Conservation (phyloP, 2,888 invertebrate genomes). For the Chloroclystis v-ata region DNA sequence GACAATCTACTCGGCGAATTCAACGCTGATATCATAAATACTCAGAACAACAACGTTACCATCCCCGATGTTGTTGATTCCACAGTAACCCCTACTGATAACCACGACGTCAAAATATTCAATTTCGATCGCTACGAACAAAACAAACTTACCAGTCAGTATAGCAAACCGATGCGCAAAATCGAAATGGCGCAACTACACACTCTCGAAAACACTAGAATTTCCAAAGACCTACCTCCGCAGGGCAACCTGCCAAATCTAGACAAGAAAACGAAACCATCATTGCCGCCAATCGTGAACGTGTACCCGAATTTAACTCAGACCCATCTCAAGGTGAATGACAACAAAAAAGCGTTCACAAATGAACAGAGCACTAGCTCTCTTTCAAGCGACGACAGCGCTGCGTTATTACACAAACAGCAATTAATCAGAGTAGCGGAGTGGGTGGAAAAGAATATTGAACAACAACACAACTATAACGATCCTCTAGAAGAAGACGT, state of each 20-base stretch:
- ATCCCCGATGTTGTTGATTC: constrained; percentile 36
- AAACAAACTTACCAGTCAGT: constrained; percentile 57
- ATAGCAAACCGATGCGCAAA: constrained; percentile 58
- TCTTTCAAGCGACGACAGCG: constrained; percentile 73
- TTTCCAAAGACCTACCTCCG: constrained; percentile 69
- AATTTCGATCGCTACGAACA: constrained; percentile 76
- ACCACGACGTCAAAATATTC: constrained; percentile 69
- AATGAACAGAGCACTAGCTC: constrained; percentile 75
- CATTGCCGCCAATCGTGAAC: constrained; percentile 62
- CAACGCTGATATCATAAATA: constrained; percentile 43
- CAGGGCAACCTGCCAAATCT: constrained; percentile 41
- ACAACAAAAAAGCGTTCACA: constrained; percentile 63
- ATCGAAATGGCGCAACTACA: constrained; percentile 71
- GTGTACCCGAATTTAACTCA: constrained; percentile 72
- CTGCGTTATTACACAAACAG: constrained; percentile 78
- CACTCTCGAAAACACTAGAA: constrained; percentile 67
- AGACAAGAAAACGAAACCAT: constrained; percentile 53
- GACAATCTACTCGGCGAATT: constrained; percentile 66
- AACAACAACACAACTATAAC: constrained; percentile 67
- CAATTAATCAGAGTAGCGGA: constrained; percentile 85
- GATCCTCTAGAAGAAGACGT: constrained; percentile 67
- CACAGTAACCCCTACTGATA: constrained; percentile 47
- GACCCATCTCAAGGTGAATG: constrained; percentile 70
- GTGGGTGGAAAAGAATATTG: constrained; percentile 84
- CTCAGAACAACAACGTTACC: constrained; percentile 43